phyloP scores from a whole-genome alignment of 2,888 invertebrate genomes.

The Creontiades dilutus region DNA sequence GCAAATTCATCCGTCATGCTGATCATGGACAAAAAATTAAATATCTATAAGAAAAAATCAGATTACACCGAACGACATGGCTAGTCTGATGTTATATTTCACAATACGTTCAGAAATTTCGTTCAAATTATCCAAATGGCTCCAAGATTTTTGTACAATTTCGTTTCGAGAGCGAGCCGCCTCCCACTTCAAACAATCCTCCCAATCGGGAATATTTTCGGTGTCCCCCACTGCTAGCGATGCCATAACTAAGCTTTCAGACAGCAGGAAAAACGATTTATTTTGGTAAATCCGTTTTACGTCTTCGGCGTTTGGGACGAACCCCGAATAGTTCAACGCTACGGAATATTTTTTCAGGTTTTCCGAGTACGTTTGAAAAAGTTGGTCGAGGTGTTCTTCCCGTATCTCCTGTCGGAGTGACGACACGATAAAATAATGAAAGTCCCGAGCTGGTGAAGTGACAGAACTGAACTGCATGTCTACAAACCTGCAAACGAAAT shows the following conservation, averaged over 20 bases:
- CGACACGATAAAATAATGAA: constrained; percentile 64
- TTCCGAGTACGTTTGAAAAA: constrained; percentile 61
- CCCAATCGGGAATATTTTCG: background rate
- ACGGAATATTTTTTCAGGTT: constrained; percentile 36
- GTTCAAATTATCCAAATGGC: constrained; percentile 27
- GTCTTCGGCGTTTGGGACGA: background rate
- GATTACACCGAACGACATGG: background rate
- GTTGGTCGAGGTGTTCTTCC: constrained; percentile 12
- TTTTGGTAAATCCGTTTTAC: background rate
- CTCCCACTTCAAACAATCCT: background rate
- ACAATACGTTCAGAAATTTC: background rate
- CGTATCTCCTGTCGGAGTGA: constrained; percentile 54
- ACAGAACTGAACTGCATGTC: constrained; percentile 69
- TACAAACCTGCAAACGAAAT: constrained; percentile 64
- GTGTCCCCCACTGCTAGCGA: background rate
- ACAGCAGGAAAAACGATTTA: background rate
- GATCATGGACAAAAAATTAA: too few relatives aligned
- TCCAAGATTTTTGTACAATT: background rate
- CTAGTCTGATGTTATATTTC: background rate
- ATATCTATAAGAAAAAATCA: background rate
- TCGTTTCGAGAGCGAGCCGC: background rate
- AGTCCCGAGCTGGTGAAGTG: constrained; percentile 54
- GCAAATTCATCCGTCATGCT: too few relatives aligned
- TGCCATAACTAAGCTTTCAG: background rate
- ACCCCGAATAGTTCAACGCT: constrained; percentile 7